phyloP scores from a whole-genome alignment of 2,797 vertebrate species.

The Anolis apletophallus region DNA sequence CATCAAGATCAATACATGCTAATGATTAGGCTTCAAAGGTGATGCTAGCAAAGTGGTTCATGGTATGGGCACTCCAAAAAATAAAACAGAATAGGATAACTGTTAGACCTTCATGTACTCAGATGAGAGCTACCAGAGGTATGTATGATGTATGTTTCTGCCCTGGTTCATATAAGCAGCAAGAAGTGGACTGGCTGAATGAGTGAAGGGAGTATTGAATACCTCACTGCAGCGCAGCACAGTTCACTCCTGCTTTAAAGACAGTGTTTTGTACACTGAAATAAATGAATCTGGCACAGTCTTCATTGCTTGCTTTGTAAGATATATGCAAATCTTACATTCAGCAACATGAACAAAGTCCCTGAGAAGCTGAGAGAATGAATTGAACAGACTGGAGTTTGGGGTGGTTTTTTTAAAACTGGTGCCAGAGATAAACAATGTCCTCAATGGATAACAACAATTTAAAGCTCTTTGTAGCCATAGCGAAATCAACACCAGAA shows the following conservation, averaged over 20 bases:
- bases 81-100: background rate
- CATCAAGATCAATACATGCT: background rate
- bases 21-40: background rate
- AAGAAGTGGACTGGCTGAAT: no score
- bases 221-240: no score
- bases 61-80: background rate
- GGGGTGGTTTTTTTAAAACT: slow-evolving; percentile 35
- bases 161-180: no score
- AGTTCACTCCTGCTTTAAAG: no score
- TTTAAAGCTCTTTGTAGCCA: slow-evolving; percentile 5
- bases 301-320: background rate
- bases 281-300: background rate
- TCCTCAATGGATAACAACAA: slow-evolving; percentile 10
- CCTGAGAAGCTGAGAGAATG: slow-evolving; percentile 20
- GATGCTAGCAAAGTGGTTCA: background rate
- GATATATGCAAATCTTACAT: slow-evolving; percentile 26
- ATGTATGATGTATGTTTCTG: no score
- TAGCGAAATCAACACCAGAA: slow-evolving; percentile 25
- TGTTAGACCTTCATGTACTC: no score
- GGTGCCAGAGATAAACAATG: background rate
- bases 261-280: background rate
- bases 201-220: no score
- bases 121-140: no score
- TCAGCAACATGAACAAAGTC: slow-evolving; percentile 37
- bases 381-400: slow-evolving; percentile 33